Base-by-base conservation (phyloP, 2,113 vertebrate genomes). In the Gopherus flavomarginatus region DNA sequence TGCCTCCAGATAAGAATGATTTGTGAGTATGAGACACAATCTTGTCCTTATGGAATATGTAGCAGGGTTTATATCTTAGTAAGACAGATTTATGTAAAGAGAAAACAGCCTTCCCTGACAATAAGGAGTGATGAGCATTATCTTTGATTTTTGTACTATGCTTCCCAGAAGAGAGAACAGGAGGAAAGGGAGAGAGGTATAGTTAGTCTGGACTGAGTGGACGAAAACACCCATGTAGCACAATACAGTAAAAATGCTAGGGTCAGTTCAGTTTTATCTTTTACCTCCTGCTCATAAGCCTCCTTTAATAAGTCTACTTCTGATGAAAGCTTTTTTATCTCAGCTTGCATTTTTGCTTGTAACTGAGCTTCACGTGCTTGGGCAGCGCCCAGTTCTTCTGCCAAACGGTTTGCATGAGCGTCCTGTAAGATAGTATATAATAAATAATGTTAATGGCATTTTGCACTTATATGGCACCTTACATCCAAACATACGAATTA, bases 351-450 rank as follows among this genome's bases (percentile, higher is more conserved):
- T 92, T 90, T 96, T 92, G 97, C 96, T 97, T 99, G 97, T 35
- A 97, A 83, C 91, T 99, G 98, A 81, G 96, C 95, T 97, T 98
- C 98, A 86, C 72, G 96, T 5, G 97, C 98, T 97, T 99, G 98
- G 95, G 98, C 98, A 91, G 96, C 97, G 9, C 96, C 97, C 89
- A 99, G 26, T 89, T 98, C 97, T 97, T 98, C 97, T 96, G 97
- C 98, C 96, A 98, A 97, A 96, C 94, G 92, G 87, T 97, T 97
- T 88, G 94, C 96, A 94, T 69, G 96, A 81, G 91, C 91, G 92
- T 98, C 98, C 98, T 98, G 89, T 44, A 96, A 96, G 96, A 97
- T 38, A 38, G 54, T 16, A 89, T 27, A 95, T 35, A 95, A 90
- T 92, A 57, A 95, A 62, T 54, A 93, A 86, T 93, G 42, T n/a